Evolutionary conservation across 2,888 invertebrate genomes (phyloP).

Genomic region (Ommatoiulus sabulosus): DNA sequence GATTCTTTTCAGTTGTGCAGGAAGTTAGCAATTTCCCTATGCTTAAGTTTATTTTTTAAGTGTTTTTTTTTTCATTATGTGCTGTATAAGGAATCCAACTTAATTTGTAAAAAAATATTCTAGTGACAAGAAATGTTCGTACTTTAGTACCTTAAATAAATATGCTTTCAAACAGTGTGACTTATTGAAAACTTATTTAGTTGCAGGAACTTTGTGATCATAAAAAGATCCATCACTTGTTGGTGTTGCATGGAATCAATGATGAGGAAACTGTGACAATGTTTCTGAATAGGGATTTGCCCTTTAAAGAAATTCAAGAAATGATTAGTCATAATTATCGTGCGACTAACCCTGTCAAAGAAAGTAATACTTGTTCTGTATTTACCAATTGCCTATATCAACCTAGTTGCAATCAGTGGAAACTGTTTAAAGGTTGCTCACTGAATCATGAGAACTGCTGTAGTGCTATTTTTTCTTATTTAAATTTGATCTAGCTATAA

Average conservation of each 20-base stretch:
- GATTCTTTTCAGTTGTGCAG: too few relatives aligned
- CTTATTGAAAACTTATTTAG: conserved; percentile 14
- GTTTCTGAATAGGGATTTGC: conserved; percentile 16
- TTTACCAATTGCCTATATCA: neutral
- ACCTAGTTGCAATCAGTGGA: neutral
- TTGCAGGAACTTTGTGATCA: conserved; percentile 54
- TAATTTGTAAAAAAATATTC: too few relatives aligned
- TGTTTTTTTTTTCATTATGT: too few relatives aligned
- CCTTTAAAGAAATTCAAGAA: conserved; percentile 11
- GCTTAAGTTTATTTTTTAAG: too few relatives aligned
- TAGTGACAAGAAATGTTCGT: too few relatives aligned
- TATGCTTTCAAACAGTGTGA: neutral
- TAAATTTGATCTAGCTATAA: too few relatives aligned
- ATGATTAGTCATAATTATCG: neutral
- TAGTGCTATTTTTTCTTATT: too few relatives aligned
- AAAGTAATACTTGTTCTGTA: neutral
- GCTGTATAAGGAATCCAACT: too few relatives aligned
- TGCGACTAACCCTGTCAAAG: neutral
- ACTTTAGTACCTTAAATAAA: neutral
- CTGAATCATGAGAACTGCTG: too few relatives aligned
- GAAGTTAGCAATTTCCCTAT: too few relatives aligned
- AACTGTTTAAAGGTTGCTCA: neutral
- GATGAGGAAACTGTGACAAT: conserved; percentile 25
- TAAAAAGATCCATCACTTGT: conserved; percentile 50
- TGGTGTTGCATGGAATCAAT: conserved; percentile 14